These are phyloP conservation scores for Oreochromis niloticus DNA, from an alignment of 2,113 vertebrate genomes.

Conservation along the genomic window DNA sequence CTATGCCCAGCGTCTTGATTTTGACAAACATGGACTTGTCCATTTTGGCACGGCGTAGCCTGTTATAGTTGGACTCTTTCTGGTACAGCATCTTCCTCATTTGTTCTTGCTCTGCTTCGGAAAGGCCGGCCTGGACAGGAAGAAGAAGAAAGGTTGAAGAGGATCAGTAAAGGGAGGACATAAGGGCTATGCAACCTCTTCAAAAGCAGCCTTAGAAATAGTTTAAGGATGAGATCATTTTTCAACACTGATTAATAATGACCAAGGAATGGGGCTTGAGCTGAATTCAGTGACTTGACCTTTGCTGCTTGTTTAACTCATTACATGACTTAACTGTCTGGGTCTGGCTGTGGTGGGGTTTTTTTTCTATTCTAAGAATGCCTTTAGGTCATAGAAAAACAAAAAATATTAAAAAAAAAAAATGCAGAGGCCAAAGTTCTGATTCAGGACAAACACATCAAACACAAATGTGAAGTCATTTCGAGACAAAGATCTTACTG, in stretches of 20 bases:
- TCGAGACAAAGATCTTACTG: background rate
- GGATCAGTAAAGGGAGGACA: background rate
- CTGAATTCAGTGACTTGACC: background rate
- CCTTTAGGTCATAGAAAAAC: background rate
- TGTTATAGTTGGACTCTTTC: constrained; percentile 98
- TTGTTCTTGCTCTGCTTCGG: constrained; percentile 92
- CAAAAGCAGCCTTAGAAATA: background rate
- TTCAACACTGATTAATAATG: background rate
- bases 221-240: background rate
- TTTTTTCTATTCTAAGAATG: background rate
- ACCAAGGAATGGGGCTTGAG: background rate
- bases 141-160: background rate
- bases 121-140: constrained; percentile 84
- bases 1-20: constrained; percentile 94
- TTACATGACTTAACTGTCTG: background rate
- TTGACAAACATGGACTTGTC: constrained; percentile 98
- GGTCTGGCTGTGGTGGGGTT: background rate
- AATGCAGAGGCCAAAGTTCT: constrained; percentile 9
- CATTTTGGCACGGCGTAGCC: constrained; percentile 96
- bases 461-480: background rate
- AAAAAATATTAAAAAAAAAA: background rate
- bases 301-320: background rate
- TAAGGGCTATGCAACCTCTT: background rate
- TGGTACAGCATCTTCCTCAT: constrained; percentile 99
- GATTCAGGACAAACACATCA: background rate